Percentiles rank a stretch among this genome's conserved stretches.
phyloP scores from a whole-genome alignment of 2,888 invertebrate genomes.

The Drepana falcataria region DNA sequence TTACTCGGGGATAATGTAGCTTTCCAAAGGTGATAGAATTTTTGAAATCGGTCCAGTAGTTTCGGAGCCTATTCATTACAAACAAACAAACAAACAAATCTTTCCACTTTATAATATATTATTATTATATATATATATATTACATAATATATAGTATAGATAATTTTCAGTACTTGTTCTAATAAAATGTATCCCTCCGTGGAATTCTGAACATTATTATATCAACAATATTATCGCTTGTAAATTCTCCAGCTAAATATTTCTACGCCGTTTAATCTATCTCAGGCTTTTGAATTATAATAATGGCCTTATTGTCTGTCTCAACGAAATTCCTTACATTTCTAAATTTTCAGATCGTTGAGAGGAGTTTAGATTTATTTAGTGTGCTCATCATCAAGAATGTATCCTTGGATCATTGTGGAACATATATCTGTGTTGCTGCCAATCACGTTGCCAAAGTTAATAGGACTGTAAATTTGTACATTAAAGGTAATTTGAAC shows the following conservation, averaged over 20 bases:
- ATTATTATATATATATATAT: too few species aligned
- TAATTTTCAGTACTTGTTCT: too few species aligned
- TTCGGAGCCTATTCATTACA: too few species aligned
- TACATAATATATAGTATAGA: too few species aligned
- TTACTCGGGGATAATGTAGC: too few species aligned
- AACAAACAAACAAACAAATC: too few species aligned
- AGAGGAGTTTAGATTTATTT: slow-evolving; percentile 83
- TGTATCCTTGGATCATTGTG: slow-evolving; percentile 84
- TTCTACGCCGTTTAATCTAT: neutral
- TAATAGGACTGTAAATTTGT: slow-evolving; percentile 83
- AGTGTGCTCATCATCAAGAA: slow-evolving; percentile 85
- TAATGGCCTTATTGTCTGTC: neutral
- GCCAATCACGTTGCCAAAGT: slow-evolving; percentile 85
- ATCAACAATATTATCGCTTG: neutral
- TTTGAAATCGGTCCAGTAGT: too few species aligned
- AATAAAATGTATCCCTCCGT: neutral
- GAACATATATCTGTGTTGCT: slow-evolving; percentile 85
- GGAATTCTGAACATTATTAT: neutral
- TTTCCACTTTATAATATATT: too few species aligned
- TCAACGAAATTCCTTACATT: neutral
- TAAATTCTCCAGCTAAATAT: neutral
- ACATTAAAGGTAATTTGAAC: slow-evolving; percentile 81
- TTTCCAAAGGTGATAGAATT: too few species aligned
- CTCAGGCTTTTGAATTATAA: neutral
- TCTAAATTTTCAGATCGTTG: slow-evolving; percentile 72